Evolutionary conservation across 2,113 vertebrate species (phyloP).

Genomic region (Cepphus grylle): DNA sequence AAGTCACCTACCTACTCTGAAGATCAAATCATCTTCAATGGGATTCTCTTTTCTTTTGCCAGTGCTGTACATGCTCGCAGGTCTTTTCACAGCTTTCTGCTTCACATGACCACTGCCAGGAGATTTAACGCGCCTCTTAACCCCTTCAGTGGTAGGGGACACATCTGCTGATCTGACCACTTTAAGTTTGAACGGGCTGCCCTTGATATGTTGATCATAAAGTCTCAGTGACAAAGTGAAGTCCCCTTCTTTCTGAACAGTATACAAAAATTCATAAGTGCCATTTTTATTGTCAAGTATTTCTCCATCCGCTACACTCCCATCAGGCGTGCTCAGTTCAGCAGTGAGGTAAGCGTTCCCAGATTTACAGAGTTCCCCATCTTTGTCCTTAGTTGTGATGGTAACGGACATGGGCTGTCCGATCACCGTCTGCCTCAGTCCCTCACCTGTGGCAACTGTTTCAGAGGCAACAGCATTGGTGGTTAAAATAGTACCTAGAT

Average conservation of each 20-base stretch:
- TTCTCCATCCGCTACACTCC: constrained; percentile 85
- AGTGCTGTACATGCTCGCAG: constrained; percentile 95
- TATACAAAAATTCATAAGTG: constrained; percentile 93
- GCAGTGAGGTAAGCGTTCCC: constrained; percentile 90
- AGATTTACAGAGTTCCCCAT: constrained; percentile 92
- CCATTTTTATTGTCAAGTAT: constrained; percentile 97
- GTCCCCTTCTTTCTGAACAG: constrained; percentile 87
- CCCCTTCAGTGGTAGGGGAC: constrained; percentile 82
- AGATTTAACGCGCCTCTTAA: constrained; percentile 91
- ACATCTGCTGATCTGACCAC: constrained; percentile 86
- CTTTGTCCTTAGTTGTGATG: constrained; percentile 94
- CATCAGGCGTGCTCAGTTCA: constrained; percentile 85
- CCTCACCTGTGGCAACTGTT: constrained; percentile 92
- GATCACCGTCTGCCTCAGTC: constrained; percentile 87
- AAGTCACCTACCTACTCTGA: constrained; percentile 84
- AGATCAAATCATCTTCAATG: constrained; percentile 94
- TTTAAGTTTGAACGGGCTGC: constrained; percentile 93
- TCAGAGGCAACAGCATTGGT: constrained; percentile 92
- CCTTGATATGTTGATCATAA: constrained; percentile 93
- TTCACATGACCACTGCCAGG: constrained; percentile 89
- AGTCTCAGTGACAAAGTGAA: constrained; percentile 87
- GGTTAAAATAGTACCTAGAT: constrained; percentile 90
- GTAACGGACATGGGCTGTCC: constrained; percentile 89
- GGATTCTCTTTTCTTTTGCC: constrained; percentile 95
- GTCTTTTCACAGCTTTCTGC: constrained; percentile 91